Percentiles rank a stretch among this genome's conserved stretches.
These are phyloP conservation scores for Cebidichthys violaceus DNA, from an alignment of 2,113 vertebrate genomes.

Conservation along the genomic window DNA sequence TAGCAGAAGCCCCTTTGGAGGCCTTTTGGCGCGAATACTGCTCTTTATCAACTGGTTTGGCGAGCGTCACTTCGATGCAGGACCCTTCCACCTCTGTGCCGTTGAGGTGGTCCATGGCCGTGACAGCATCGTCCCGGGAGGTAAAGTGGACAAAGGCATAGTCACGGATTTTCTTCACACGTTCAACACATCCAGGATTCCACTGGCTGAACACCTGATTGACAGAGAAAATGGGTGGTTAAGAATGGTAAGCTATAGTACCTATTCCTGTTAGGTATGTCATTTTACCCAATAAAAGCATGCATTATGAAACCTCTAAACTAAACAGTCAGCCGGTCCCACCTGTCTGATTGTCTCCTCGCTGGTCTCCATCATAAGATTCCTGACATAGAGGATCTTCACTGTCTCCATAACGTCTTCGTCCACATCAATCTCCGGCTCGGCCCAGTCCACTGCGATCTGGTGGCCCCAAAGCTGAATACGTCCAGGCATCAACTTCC, in stretches of 20 bases:
- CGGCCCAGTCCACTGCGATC: constrained; percentile 98
- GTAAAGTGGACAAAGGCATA: constrained; percentile 98
- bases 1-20: constrained; percentile 87
- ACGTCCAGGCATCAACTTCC: constrained; percentile 97
- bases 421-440: constrained; percentile 98
- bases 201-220: constrained; percentile 92
- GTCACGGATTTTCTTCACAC: constrained; percentile 98
- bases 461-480: constrained; percentile 99
- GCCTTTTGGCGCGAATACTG: constrained; percentile 99
- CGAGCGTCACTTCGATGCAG: constrained; percentile 95
- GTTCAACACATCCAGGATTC: constrained; percentile 95
- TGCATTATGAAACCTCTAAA: neutral
- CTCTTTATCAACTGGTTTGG: constrained; percentile 99
- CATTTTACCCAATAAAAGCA: neutral
- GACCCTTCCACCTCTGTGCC: constrained; percentile 96
- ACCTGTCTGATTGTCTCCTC: constrained; percentile 95
- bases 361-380: constrained; percentile 98
- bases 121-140: constrained; percentile 94
- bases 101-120: constrained; percentile 96
- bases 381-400: constrained; percentile 98
- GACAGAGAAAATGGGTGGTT: constrained; percentile 2
- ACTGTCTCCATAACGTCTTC: constrained; percentile 99
- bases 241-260: neutral
- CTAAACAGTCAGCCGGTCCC: constrained; percentile 3
- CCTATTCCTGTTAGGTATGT: neutral